Percentiles rank a stretch among this genome's conserved stretches.
phyloP scores from a whole-genome alignment of 2,797 vertebrate genomes.

The Acrocephalus scirpaceus region DNA sequence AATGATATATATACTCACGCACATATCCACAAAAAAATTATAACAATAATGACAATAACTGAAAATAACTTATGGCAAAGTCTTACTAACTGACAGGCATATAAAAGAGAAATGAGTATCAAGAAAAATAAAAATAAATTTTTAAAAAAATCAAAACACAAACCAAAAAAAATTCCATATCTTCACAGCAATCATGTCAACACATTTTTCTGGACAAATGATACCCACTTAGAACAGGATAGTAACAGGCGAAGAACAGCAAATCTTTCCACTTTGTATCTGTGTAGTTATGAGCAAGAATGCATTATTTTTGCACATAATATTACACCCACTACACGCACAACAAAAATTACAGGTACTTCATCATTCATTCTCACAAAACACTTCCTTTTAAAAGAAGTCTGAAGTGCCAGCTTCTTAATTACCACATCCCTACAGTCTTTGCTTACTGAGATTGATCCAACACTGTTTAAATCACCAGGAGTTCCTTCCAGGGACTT shows the following conservation, averaged over 20 bases:
- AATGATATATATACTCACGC: background rate
- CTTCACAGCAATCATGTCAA: background rate
- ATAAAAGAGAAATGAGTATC: background rate
- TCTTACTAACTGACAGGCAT: background rate
- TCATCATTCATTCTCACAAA: background rate
- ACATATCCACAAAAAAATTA: background rate
- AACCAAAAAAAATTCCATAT: background rate
- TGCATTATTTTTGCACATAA: background rate
- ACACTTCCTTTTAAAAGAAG: background rate
- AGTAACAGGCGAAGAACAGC: background rate
- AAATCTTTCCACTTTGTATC: background rate
- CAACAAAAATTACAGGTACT: background rate
- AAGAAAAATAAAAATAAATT: background rate
- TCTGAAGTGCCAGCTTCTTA: background rate
- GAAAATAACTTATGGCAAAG: background rate
- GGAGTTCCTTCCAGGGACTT: background rate
- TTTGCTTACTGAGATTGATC: constrained; percentile 5
- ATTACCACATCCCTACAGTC: background rate
- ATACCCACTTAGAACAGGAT: background rate
- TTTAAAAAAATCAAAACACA: background rate
- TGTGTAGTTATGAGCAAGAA: background rate
- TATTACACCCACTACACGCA: background rate
- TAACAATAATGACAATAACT: background rate
- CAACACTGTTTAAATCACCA: background rate
- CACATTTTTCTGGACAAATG: background rate